Conservation (phyloP, 2,797 vertebrate genomes). For the Liasis olivaceus region DNA sequence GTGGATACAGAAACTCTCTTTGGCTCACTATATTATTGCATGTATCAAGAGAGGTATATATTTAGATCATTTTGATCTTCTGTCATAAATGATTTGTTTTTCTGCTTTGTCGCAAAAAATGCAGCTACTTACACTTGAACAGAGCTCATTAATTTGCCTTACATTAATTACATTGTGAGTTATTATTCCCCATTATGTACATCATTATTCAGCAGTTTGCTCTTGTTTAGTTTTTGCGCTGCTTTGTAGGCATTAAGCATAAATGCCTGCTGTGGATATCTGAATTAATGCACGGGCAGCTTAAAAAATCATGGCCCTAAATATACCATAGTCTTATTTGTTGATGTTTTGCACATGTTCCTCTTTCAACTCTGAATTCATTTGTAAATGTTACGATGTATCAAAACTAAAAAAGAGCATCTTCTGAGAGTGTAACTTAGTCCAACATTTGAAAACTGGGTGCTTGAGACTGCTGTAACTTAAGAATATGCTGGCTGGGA, state of each 20-base stretch:
- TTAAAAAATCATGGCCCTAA: neutral
- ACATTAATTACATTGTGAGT: neutral
- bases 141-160: neutral
- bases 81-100: neutral
- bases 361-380: no score
- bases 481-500: no score
- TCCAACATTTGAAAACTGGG: no score
- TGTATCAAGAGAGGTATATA: neutral
- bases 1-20: neutral
- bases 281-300: neutral
- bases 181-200: neutral
- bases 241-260: neutral
- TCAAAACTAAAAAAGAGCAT: no score
- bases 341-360: no score
- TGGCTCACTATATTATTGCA: neutral
- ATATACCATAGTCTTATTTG: no score
- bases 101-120: neutral
- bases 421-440: no score
- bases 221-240: neutral
- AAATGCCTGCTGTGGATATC: neutral
- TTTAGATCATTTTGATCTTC: neutral
- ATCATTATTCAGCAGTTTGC: neutral
- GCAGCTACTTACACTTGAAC: neutral
- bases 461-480: no score
- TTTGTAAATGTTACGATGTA: no score